These are phyloP conservation scores for Caenorhabditis doughertyi DNA, from an alignment of 2,888 invertebrate species.

Conservation along the genomic window DNA sequence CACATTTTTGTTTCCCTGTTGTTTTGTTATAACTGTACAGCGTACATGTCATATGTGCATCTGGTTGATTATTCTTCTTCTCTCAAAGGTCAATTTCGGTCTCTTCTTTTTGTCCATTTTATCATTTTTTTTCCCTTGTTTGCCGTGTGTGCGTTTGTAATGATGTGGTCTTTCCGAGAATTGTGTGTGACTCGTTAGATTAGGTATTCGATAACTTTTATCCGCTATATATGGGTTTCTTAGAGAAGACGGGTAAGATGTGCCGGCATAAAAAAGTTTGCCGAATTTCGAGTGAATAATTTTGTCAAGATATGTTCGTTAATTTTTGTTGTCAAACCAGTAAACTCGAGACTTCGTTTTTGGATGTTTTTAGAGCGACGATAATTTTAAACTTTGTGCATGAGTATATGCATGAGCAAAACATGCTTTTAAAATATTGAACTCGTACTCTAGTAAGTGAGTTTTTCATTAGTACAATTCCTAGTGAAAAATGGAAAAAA, in stretches of 20 bases:
- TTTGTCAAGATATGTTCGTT: background rate
- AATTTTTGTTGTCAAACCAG: slow-evolving; percentile 31
- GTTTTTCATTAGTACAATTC: no score
- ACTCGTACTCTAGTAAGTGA: no score
- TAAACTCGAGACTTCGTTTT: no score
- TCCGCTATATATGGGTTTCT: background rate
- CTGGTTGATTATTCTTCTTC: background rate
- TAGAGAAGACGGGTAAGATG: background rate
- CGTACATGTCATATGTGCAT: background rate
- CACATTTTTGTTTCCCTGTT: no score
- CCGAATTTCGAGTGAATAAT: background rate
- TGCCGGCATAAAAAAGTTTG: background rate
- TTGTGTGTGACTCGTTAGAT: slow-evolving; percentile 14
- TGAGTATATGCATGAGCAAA: no score
- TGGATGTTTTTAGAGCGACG: no score
- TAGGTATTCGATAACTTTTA: background rate
- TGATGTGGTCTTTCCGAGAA: slow-evolving; percentile 23
- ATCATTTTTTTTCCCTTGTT: slow-evolving; percentile 6
- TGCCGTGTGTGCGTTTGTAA: slow-evolving; percentile 30
- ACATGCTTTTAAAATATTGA: no score
- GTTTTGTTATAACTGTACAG: background rate
- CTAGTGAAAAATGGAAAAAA: no score
- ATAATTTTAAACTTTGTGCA: no score
- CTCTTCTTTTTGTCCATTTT: background rate
- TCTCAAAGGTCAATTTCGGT: slow-evolving; percentile 19